Evolutionary conservation across 2,797 vertebrate species (phyloP), one percentile per base, ranked within the genome.

Genomic region (Anolis apletophallus): DNA sequence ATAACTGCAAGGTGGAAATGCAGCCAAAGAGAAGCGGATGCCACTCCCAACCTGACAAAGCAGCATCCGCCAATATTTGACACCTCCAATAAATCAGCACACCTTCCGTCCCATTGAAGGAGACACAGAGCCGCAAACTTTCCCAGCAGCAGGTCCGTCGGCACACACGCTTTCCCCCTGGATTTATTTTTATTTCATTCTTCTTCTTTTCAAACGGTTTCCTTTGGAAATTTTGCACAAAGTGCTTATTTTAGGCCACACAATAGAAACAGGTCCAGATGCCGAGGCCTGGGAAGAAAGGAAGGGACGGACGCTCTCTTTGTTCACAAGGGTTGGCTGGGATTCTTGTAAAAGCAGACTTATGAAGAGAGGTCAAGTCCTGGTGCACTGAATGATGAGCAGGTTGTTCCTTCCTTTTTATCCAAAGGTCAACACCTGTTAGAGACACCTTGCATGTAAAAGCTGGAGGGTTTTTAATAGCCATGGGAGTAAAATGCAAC

Each of bases 211-310:
- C 76, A 23, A 61, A 52, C 12, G 13, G 40, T 61, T 85, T 85
- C 84, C 84, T 80, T 36, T 85, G 77, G 84, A 73, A 80, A 73
- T 59, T 61, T 61, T 55, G 61, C 54, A 80, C 54, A 59, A 73
- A 61, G 68, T 50, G 55, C 67, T 85, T 85, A 80, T 85, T 85
- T 85, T 80, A 80, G 74, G 29, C 26, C 1, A 59, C 26, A 6
- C 11, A 10, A 8, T 23, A 34, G 68, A 80, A 80, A 46, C 26
- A 10, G 34, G 69, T 16, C 54, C 36, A 40, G 32, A 5, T 17
- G 32, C 10, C 21, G 21, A 21, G 34, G 52, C 76, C 36, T 72
- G 67, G 84, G 76, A 80, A 80, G 61, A 16, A 19, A 72, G n/a
- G 54, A 73, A 69, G 36, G 68, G 11, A 6, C 26, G 68, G 11